Conservation (phyloP, 2,797 vertebrate species). For the Buceros bicornis region DNA sequence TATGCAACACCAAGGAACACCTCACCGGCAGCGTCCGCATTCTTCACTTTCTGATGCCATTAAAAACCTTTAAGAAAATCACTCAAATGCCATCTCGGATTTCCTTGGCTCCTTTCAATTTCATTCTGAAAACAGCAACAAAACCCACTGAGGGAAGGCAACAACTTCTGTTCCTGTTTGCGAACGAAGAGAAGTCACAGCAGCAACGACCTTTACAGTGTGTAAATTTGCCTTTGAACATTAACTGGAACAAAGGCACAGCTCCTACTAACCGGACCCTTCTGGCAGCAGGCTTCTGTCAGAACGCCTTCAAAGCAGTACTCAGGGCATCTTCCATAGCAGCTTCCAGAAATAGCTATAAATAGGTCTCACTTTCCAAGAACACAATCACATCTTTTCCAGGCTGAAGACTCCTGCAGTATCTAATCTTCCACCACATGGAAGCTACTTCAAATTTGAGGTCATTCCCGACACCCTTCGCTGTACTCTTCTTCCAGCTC, state of each 20-base stretch:
- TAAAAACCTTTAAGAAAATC: neutral
- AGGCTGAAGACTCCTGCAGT: neutral
- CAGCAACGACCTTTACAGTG: neutral
- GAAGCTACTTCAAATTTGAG: neutral
- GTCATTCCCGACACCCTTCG: neutral
- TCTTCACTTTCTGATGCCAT: neutral
- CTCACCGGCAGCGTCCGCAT: neutral
- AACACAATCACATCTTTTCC: neutral
- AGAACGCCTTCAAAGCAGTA: neutral
- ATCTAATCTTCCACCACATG: neutral
- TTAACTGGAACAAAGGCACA: neutral
- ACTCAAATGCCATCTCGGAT: neutral
- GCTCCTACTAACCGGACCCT: neutral
- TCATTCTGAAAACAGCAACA: neutral
- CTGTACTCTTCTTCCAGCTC: neutral
- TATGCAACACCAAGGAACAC: neutral
- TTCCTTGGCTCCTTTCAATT: neutral
- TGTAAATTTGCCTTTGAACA: neutral
- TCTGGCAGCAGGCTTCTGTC: neutral
- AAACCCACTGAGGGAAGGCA: neutral
- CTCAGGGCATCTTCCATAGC: neutral
- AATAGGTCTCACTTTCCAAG: neutral
- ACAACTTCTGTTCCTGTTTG: neutral
- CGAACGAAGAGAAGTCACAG: neutral
- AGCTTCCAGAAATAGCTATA: neutral